These are phyloP conservation scores for Lasaia peninsularis DNA, from an alignment of 1,140 invertebrate species.

Conservation along the genomic window DNA sequence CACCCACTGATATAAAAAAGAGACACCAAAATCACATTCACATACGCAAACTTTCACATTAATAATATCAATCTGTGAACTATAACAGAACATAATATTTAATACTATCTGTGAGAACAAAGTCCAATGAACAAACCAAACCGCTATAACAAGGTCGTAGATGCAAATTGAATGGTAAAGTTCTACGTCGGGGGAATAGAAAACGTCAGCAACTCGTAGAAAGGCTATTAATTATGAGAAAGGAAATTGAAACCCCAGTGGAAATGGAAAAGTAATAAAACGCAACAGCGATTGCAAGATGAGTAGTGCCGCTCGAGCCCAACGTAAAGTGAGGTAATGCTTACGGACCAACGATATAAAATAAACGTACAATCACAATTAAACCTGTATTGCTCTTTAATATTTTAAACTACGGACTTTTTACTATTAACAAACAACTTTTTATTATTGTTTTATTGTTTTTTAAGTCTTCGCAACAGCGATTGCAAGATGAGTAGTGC, in stretches of 20 bases:
- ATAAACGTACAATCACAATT: not conserved
- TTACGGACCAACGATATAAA: conserved; percentile 17
- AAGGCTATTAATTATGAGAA: conserved; percentile 74
- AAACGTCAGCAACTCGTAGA: conserved; percentile 61
- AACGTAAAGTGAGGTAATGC: conserved; percentile 27
- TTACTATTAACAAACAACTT: too few relatives aligned
- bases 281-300: conserved; percentile 71
- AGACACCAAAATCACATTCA: too few relatives aligned
- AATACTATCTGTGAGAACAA: not conserved
- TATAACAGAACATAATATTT: not conserved
- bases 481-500: conserved; percentile 62
- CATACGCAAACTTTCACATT: too few relatives aligned
- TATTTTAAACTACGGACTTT: too few relatives aligned
- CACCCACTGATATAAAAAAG: too few relatives aligned
- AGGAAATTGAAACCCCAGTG: conserved; percentile 73
- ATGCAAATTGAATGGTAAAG: conserved; percentile 67
- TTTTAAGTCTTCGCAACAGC: too few relatives aligned
- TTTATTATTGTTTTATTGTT: too few relatives aligned
- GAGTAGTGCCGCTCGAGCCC: conserved; percentile 40
- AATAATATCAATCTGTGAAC: not conserved
- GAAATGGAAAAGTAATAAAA: conserved; percentile 76
- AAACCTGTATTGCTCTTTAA: not conserved
- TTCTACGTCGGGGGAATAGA: conserved; percentile 60
- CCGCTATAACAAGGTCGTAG: conserved; percentile 46
- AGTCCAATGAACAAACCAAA: conserved; percentile 6